These are phyloP conservation scores for Baryphthengus martii DNA, from an alignment of 2,113 vertebrate species.

Conservation along the genomic window DNA sequence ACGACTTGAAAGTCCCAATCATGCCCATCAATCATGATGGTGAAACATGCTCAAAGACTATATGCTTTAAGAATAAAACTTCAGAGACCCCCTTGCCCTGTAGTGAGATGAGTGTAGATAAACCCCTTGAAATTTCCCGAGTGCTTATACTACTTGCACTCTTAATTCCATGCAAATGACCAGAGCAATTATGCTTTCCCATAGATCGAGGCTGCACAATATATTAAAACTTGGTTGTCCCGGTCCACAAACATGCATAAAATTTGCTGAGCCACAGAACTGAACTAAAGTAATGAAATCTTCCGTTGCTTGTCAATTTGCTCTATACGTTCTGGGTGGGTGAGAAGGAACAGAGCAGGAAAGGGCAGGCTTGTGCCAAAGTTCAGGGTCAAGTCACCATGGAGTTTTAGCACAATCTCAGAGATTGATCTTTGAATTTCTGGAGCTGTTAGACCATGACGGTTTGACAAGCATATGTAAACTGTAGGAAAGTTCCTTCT, in stretches of 20 bases:
- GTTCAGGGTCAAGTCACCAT: neutral
- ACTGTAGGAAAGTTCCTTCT: neutral
- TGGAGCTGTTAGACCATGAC: neutral
- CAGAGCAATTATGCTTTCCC: neutral
- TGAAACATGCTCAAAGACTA: neutral
- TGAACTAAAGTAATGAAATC: neutral
- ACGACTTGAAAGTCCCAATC: neutral
- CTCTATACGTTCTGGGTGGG: neutral
- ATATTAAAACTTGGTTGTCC: neutral
- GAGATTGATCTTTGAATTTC: neutral
- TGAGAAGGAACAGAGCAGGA: neutral
- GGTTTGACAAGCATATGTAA: neutral
- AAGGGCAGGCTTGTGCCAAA: slow-evolving; percentile 4
- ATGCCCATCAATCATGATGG: neutral
- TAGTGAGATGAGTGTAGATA: neutral
- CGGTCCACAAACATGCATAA: neutral
- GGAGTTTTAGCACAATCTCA: neutral
- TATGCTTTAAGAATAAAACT: neutral
- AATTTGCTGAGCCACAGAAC: neutral
- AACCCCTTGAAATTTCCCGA: neutral
- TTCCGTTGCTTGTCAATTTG: slow-evolving; percentile 16
- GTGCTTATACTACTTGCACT: neutral
- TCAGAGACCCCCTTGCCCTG: neutral
- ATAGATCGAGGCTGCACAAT: neutral
- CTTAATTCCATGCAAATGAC: neutral